Percentiles rank a stretch among this genome's conserved stretches.
These are phyloP conservation scores for Eueides isabella DNA, from an alignment of 1,140 invertebrate genomes.

Conservation along the genomic window DNA sequence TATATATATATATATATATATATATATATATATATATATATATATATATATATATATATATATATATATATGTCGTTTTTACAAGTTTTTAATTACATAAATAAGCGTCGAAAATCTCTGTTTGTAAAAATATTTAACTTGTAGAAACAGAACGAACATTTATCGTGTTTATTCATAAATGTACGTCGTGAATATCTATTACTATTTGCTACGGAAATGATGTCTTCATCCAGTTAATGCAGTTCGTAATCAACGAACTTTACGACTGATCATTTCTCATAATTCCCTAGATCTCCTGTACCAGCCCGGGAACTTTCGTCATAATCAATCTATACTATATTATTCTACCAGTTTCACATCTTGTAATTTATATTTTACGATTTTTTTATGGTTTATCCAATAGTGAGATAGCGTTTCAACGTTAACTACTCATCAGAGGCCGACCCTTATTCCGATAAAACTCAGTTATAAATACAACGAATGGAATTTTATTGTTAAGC, in stretches of 20 bases:
- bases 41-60: too few relatives aligned
- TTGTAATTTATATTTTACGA: slow-evolving; percentile 40
- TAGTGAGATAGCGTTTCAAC: slow-evolving; percentile 2
- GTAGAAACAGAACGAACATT: neutral
- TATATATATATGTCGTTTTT: too few relatives aligned
- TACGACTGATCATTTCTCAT: slow-evolving; percentile 20
- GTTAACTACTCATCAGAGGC: slow-evolving; percentile 9
- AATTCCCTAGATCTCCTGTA: slow-evolving; percentile 3
- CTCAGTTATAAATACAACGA: slow-evolving; percentile 12
- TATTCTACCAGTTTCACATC: slow-evolving; percentile 7
- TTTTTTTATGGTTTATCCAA: slow-evolving; percentile 37
- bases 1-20: too few relatives aligned
- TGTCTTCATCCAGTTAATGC: slow-evolving; percentile 2
- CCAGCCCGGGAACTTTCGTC: neutral
- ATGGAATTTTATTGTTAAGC: slow-evolving; percentile 7
- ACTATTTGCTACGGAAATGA: slow-evolving; percentile 18
- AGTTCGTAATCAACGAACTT: slow-evolving; percentile 15
- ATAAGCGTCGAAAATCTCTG: too few relatives aligned
- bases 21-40: too few relatives aligned
- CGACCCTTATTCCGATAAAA: slow-evolving; percentile 8
- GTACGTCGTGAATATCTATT: neutral
- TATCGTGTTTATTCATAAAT: neutral
- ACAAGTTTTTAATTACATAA: too few relatives aligned
- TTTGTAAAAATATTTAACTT: too few relatives aligned
- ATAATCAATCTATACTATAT: slow-evolving; percentile 18